These are phyloP conservation scores for Vesta saturnalis DNA, from an alignment of 2,888 invertebrate species.

Conservation along the genomic window DNA sequence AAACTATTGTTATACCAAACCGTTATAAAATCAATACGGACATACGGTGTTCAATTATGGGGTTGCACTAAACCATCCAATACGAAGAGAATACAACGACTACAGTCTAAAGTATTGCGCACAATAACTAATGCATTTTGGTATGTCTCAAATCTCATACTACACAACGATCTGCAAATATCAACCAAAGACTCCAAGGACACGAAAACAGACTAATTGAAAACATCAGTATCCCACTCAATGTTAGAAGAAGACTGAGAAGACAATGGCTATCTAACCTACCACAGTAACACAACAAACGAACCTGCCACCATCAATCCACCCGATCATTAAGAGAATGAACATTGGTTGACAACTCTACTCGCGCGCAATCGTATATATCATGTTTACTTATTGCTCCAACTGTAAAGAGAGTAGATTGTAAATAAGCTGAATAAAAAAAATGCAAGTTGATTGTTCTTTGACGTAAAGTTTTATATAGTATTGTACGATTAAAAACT, in stretches of 20 bases:
- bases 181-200: slow-evolving; percentile 2
- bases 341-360: neutral
- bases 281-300: neutral
- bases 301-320: neutral
- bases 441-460: too few species aligned
- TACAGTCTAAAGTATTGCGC: slow-evolving; percentile 9
- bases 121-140: slow-evolving; percentile 8
- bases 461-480: too few species aligned
- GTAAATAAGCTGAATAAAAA: too few species aligned
- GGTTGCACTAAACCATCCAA: too few species aligned
- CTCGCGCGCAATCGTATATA: neutral
- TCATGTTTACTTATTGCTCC: neutral
- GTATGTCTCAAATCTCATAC: slow-evolving; percentile 6
- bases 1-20: too few species aligned
- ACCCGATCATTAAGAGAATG: neutral
- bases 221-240: neutral
- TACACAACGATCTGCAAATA: too few species aligned
- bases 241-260: slow-evolving; percentile 6
- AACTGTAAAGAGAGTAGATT: too few species aligned
- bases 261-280: neutral
- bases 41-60: neutral
- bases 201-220: neutral
- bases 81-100: neutral
- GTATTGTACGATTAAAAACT: too few species aligned
- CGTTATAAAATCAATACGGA: slow-evolving; percentile 11